Evolutionary conservation across 1,140 invertebrate genomes (phyloP).

Genomic region (Aphaenogaster rudis): DNA sequence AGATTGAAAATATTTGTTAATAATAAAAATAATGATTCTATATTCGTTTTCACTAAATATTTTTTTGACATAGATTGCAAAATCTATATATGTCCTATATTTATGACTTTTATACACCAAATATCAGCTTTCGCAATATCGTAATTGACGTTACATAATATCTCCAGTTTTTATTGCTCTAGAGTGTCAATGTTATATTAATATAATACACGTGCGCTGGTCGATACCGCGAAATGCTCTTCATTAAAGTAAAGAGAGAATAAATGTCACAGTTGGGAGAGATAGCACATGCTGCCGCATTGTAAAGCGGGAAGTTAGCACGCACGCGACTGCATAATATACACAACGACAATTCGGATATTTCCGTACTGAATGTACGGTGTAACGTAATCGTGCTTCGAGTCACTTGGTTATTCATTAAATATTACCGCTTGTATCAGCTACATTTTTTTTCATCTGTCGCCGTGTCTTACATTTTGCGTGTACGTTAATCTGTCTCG

Average conservation of each 20-base stretch:
- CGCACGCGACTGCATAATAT: conserved; percentile 1
- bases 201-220: not conserved
- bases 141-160: conserved; percentile 5
- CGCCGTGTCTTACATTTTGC: not conserved
- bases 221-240: conserved; percentile 11
- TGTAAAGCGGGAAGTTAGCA: conserved; percentile 27
- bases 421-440: not conserved
- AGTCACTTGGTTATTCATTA: conserved; percentile 5
- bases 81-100: not conserved
- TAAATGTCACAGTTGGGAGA: not conserved
- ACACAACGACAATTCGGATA: conserved; percentile 24
- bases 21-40: not conserved
- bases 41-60: not conserved
- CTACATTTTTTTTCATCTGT: not conserved
- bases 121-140: not conserved
- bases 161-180: not conserved
- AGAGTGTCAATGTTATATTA: not conserved
- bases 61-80: not conserved
- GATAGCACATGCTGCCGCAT: not conserved
- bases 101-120: conserved; percentile 20
- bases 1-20: not conserved
- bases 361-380: conserved; percentile 12
- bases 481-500: not conserved
- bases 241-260: conserved; percentile 19
- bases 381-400: not conserved